Evolutionary conservation across 2,113 vertebrate species (phyloP), one percentile per base, ranked within the genome.

Genomic region (Sceloporus tristichus): DNA sequence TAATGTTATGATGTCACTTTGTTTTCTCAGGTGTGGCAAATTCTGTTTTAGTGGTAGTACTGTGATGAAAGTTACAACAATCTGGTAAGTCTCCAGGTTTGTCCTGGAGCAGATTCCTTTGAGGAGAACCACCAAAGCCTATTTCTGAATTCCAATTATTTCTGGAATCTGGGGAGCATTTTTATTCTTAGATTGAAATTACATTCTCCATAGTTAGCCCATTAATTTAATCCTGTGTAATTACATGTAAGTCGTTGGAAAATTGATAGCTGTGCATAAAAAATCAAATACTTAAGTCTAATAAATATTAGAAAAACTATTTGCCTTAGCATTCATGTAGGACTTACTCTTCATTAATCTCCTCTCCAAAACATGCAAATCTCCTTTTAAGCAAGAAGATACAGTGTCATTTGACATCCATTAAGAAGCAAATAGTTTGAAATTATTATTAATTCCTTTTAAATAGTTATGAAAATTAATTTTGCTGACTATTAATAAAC

Each of bases 261-360:
- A 7, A 29, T 21, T 86, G 90, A 90, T 92, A 94, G 90, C 92
- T 92, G 88, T 70, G 75, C 25, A 29, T 90, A 23, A 93, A 87
- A 92, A 87, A 91, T 85, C 84, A 88, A 85, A 82, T 90, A 90
- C 93, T 83, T 92, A 85, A 87, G 88, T 80, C 93, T 92, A 84
- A 79, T 87, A 83, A 84, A 88, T 83, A 76, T 78, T 89, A 68
- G 82, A 89, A 88, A 79, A 65, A 84, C 90, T 77, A 88, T 0
- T 2, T 82, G 87, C 90, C 87, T 0, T 91, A 86, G 85, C 86
- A 91, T 85, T 89, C 77, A 80, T 88, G 86, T 34, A 83, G 85
- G 79, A 94, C 40, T 91, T 82, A 88, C 80, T 0, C 3, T 62
- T 87, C 19, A 75, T 82, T 78, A 38, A 27, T 38, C 54, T 70